Evolutionary conservation across 1,140 invertebrate species (phyloP).

Genomic region (Helicoverpa zea): DNA sequence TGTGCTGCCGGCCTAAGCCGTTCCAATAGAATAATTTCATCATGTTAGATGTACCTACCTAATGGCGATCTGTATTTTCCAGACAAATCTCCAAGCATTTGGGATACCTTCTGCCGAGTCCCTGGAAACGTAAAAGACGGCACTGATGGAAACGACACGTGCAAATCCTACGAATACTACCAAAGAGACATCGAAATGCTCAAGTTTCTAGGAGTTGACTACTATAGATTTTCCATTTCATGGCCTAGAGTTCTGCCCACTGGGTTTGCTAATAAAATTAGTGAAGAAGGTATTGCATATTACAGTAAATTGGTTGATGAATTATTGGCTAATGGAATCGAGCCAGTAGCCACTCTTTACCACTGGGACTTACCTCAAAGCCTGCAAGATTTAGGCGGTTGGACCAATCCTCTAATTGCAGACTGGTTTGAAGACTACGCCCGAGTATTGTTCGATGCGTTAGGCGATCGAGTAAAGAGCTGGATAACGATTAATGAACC

Average conservation of each 20-base stretch:
- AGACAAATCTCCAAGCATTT: slow-evolving; percentile 75
- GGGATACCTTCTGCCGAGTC: slow-evolving; percentile 54
- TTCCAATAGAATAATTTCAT: not conserved
- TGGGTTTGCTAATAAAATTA: slow-evolving; percentile 70
- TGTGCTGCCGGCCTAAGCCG: too few relatives aligned
- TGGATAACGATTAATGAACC: slow-evolving; percentile 53
- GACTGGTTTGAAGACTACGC: slow-evolving; percentile 49
- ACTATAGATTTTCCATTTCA: slow-evolving; percentile 89
- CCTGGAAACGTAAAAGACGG: slow-evolving; percentile 41
- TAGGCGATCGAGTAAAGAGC: slow-evolving; percentile 48
- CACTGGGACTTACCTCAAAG: slow-evolving; percentile 52
- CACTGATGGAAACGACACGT: slow-evolving; percentile 35
- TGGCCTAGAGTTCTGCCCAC: slow-evolving; percentile 88
- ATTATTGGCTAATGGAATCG: slow-evolving; percentile 40
- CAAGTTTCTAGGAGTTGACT: slow-evolving; percentile 80
- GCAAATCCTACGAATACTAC: slow-evolving; percentile 50
- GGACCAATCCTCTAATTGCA: slow-evolving; percentile 43
- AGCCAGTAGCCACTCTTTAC: slow-evolving; percentile 45
- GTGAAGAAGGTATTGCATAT: slow-evolving; percentile 34
- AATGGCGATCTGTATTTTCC: slow-evolving; percentile 37
- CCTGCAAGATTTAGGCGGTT: slow-evolving; percentile 51
- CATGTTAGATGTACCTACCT: not conserved
- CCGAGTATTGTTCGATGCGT: slow-evolving; percentile 27
- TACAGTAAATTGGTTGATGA: slow-evolving; percentile 50
- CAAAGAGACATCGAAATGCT: slow-evolving; percentile 52